Evolutionary conservation across 2,888 invertebrate species (phyloP).

Genomic region (Pollenia angustigena): DNA sequence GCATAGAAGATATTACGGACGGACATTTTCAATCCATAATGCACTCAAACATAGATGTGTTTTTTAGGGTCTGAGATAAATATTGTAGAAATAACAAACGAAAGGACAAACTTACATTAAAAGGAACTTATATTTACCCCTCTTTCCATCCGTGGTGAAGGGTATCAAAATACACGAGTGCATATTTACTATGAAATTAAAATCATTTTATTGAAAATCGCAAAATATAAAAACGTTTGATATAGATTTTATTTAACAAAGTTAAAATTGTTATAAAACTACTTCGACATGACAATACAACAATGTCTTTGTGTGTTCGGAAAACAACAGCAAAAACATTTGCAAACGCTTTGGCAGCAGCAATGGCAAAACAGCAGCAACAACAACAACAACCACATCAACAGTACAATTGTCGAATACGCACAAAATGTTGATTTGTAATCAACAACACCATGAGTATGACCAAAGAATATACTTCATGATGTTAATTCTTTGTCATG

Average conservation of each 20-base stretch:
- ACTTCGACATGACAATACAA: conserved; percentile 63
- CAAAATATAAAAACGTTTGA: conserved; percentile 44
- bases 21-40: no score
- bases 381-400: not conserved
- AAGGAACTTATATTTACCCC: no score
- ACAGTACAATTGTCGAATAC: conserved; percentile 32
- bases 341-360: conserved; percentile 18
- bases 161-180: no score
- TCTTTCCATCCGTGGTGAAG: no score
- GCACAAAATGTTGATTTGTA: conserved; percentile 35
- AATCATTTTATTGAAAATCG: conserved; percentile 32
- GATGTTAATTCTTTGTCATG: no score
- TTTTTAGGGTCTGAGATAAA: no score
- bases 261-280: conserved; percentile 46
- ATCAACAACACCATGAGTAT: not conserved
- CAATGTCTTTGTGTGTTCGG: conserved; percentile 39
- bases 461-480: not conserved
- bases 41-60: no score
- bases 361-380: conserved; percentile 3
- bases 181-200: not conserved
- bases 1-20: no score
- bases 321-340: conserved; percentile 11
- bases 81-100: no score
- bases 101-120: no score
- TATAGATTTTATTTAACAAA: conserved; percentile 18